Base-by-base conservation (phyloP, 2,888 invertebrate genomes). In the Tethea ocularis region DNA sequence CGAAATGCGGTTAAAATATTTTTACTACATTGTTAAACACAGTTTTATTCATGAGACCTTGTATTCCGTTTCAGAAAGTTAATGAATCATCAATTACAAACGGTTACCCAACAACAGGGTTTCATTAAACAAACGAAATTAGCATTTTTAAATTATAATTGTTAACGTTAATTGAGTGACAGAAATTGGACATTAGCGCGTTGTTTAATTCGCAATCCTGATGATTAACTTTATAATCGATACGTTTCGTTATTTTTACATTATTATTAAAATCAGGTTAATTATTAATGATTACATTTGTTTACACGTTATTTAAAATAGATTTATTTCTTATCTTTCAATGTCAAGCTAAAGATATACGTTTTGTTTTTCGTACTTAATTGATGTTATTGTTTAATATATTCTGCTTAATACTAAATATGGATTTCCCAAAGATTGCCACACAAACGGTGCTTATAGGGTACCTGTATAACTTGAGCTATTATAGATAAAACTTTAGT, bases 41-140 rank as follows among this genome's bases (percentile, higher is more conserved):
- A 46, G 15, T 46, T 46, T 46, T 46, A 46, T 46, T 46, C 46
- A 46, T 46, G 46, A 46, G 46, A 46, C 46, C 46, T 46, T 46
- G 46, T 20, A 10, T 46, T 46, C 20, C 20, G 46, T 46, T 46
- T 46, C 46, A 46, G 46, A 46, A 20, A 46, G 46, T 46, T 20
- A 20, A 46, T 46, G 46, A 46, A 46, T 46, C 46, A 46, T 41
- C 41, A 41, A 41, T 46, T 46, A 46, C 46, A 46, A 46, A 46
- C 10, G 17, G 10, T 46, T 46, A 10, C 46, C 7, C 46, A 46
- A 46, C 46, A 46, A 20, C 46, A 10, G 46, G 8, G 20, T 46
- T 46, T 20, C 46, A 17, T 41, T 41, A 6, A 41, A 41, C 15
- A 41, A 17, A 17, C 7, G 2, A 46, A 46, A 46, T 46, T 20